These are phyloP conservation scores for Leptodactylus fallax DNA, from an alignment of 2,797 vertebrate species.

Conservation along the genomic window DNA sequence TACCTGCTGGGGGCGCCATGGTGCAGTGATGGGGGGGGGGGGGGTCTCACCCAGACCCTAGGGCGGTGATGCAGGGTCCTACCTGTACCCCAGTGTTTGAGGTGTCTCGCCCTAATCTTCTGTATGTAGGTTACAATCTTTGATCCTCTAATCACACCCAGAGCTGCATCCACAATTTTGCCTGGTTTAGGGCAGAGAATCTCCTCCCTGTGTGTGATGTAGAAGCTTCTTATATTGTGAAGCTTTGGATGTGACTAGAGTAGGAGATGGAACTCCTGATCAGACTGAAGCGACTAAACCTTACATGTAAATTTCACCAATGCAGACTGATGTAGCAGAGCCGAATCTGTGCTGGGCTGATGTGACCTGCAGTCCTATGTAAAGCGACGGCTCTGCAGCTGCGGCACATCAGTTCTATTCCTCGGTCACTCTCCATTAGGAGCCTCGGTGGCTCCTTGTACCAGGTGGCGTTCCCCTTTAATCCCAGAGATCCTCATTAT, in stretches of 20 bases:
- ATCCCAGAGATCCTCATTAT: background rate
- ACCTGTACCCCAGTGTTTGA: too few species aligned
- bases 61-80: too few species aligned
- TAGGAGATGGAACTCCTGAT: background rate
- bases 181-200: too few species aligned
- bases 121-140: background rate
- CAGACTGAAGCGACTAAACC: too few species aligned
- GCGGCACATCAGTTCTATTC: background rate
- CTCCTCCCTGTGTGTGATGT: too few species aligned
- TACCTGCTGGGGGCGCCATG: too few species aligned
- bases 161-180: background rate
- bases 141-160: background rate
- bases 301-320: too few species aligned
- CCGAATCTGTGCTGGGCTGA: background rate
- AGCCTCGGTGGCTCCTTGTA: too few species aligned
- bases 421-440: too few species aligned
- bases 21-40: too few species aligned
- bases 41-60: too few species aligned
- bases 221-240: background rate
- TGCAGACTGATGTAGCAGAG: background rate
- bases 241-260: background rate
- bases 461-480: background rate
- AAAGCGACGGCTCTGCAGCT: background rate
- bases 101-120: too few species aligned
- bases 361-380: conserved; percentile 7